Percentiles rank a stretch among this genome's conserved stretches.
Conservation (phyloP, 2,113 vertebrate genomes). For the Neoarius graeffei region DNA sequence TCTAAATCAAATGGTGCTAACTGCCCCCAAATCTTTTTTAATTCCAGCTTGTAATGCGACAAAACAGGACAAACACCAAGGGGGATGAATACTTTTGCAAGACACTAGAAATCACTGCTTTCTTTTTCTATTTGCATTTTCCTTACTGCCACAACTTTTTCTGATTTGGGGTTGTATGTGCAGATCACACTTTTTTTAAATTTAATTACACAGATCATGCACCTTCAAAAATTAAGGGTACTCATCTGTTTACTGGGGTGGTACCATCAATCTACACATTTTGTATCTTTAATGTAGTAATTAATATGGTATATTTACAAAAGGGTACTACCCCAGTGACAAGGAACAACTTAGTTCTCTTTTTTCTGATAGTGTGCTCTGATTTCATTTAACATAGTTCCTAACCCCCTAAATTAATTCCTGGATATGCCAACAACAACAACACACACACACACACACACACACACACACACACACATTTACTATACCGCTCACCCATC, state of each 20-base stretch:
- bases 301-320: background rate
- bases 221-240: background rate
- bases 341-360: background rate
- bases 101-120: too few relatives aligned
- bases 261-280: background rate
- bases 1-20: too few relatives aligned
- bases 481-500: too few relatives aligned
- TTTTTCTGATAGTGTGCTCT: background rate
- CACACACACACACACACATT: background rate
- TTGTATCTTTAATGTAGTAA: background rate
- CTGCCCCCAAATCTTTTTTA: too few relatives aligned
- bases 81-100: too few relatives aligned
- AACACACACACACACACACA: constrained; percentile 6
- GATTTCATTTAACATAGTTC: background rate
- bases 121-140: too few relatives aligned
- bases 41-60: too few relatives aligned
- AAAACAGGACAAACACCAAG: too few relatives aligned
- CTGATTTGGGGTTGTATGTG: background rate
- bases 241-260: background rate
- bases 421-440: background rate
- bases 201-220: background rate
- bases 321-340: background rate
- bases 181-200: background rate
- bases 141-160: too few relatives aligned
- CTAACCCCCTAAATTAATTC: background rate